Evolutionary conservation across 2,797 vertebrate genomes (phyloP).

Genomic region (Masticophis lateralis): DNA sequence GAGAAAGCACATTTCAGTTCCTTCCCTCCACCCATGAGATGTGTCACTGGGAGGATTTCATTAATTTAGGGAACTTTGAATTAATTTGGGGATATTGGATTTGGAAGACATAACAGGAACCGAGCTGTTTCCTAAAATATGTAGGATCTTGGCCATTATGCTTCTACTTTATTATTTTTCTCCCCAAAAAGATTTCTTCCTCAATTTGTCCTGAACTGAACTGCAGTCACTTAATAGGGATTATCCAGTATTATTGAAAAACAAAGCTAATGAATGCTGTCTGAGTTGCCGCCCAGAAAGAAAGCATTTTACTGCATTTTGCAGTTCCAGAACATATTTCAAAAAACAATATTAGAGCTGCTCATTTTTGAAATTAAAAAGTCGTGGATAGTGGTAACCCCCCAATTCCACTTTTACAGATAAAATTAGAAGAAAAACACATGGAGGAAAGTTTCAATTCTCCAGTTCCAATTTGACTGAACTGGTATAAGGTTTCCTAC

Average conservation of each 20-base stretch:
- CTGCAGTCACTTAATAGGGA: not conserved
- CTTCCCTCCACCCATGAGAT: not conserved
- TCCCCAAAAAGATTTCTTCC: not conserved
- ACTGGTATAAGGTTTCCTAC: not conserved
- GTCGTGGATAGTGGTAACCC: not conserved
- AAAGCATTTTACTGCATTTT: no score
- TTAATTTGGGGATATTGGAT: not conserved
- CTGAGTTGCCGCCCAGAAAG: not conserved
- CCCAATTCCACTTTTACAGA: not conserved
- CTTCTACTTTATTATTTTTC: not conserved
- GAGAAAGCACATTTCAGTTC: not conserved
- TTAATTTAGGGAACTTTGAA: not conserved
- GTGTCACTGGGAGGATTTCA: not conserved
- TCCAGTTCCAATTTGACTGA: not conserved
- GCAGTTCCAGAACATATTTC: not conserved
- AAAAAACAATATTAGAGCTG: not conserved
- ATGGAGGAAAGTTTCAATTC: not conserved
- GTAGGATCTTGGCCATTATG: not conserved
- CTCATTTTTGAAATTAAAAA: not conserved
- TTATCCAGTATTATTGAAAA: not conserved
- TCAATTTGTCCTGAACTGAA: not conserved
- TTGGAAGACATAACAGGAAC: not conserved
- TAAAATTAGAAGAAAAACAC: not conserved
- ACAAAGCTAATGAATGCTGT: not conserved
- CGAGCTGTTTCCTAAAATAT: not conserved